These are phyloP conservation scores for Notolabrus celidotus DNA, from an alignment of 2,797 vertebrate genomes.

Conservation along the genomic window DNA sequence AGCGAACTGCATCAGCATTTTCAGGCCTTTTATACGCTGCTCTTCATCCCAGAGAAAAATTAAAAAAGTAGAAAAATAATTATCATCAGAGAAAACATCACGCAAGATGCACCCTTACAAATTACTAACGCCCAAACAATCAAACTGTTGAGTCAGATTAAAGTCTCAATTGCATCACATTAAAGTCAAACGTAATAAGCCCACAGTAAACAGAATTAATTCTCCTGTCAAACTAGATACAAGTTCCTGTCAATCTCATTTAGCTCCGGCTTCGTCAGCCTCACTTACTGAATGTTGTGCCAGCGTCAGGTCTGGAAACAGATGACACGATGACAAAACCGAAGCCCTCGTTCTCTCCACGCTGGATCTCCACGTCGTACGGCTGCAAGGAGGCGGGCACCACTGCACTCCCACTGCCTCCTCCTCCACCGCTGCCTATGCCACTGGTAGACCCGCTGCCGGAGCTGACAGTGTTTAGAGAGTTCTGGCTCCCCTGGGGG, in stretches of 20 bases:
- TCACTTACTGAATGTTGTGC: conserved; percentile 94
- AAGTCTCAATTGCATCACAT: conserved; percentile 25
- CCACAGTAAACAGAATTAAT: conserved; percentile 38
- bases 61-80: conserved; percentile 25
- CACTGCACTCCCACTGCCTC: conserved; percentile 87
- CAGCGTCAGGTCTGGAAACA: conserved; percentile 94
- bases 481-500: conserved; percentile 98
- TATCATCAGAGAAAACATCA: conserved; percentile 29
- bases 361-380: conserved; percentile 96
- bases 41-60: conserved; percentile 25
- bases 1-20: background rate
- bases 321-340: conserved; percentile 99
- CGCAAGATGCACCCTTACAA: conserved; percentile 9
- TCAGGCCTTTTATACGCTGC: background rate
- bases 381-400: conserved; percentile 91
- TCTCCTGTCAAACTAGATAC: conserved; percentile 30
- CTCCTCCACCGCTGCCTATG: conserved; percentile 91
- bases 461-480: conserved; percentile 96
- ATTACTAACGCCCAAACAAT: conserved; percentile 43
- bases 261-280: background rate
- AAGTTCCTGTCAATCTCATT: conserved; percentile 38
- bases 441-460: conserved; percentile 97
- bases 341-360: conserved; percentile 95
- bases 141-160: conserved; percentile 38
- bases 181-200: conserved; percentile 22